Conservation (phyloP, 1,140 invertebrate genomes). For the Papilio helenus region DNA sequence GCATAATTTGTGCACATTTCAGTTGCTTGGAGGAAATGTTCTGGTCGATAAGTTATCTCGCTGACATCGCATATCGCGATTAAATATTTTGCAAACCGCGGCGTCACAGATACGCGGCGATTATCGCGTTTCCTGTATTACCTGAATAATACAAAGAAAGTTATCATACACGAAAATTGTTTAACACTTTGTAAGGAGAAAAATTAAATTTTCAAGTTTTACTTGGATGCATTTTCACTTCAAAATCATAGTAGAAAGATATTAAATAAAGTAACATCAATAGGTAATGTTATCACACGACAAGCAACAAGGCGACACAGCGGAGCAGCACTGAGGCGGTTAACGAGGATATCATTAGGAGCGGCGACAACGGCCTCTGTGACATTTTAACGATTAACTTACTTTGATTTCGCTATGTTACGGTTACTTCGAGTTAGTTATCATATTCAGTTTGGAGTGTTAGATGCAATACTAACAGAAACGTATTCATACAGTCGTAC, state of each 20-base stretch:
- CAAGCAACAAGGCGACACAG: not conserved
- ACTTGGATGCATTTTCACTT: not conserved
- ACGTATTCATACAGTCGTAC: not conserved
- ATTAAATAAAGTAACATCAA: not conserved
- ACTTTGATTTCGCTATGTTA: conserved; percentile 25
- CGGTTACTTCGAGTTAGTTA: not conserved
- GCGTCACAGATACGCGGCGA: conserved; percentile 46
- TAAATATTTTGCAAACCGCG: conserved; percentile 55
- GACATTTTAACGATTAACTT: conserved; percentile 24
- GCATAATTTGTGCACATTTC: conserved; percentile 45
- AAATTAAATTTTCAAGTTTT: not conserved
- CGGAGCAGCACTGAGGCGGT: not conserved
- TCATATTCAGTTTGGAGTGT: not conserved
- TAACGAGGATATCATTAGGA: conserved; percentile 34
- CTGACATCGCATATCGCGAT: conserved; percentile 53
- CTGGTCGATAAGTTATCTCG: conserved; percentile 54
- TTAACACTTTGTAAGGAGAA: not conserved
- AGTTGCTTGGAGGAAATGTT: conserved; percentile 69
- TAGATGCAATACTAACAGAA: not conserved
- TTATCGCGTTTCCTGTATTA: conserved; percentile 1
- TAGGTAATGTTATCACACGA: conserved; percentile 1
- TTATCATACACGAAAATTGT: not conserved
- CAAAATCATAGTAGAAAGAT: not conserved
- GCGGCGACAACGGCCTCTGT: conserved; percentile 21
- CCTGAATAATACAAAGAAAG: conserved; percentile 18